Evolutionary conservation across 2,797 vertebrate species (phyloP), one percentile per base, ranked within the genome.

Genomic region (Melanotaenia maccullochi): DNA sequence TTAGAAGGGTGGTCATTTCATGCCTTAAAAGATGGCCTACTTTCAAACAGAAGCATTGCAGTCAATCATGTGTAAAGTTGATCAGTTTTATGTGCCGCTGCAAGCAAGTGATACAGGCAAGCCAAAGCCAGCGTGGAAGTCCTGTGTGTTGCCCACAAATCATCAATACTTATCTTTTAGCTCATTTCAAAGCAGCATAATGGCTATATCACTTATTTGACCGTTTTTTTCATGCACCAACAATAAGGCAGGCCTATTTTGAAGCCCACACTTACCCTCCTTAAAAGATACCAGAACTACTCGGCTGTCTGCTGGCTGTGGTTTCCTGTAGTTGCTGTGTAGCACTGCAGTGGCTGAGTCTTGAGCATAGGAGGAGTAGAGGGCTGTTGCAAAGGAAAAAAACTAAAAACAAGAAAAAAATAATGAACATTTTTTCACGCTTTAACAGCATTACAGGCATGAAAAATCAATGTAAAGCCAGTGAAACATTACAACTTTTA

Each of bases 211-310:
- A 8, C 47, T 38, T 18, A 54, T 67, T 57, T 75, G 24, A 71
- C 24, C 36, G 73, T 83, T 75, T 66, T 25, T 44, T 24, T 70
- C 60, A 73, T 81, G 60, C 66, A 13, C 9, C 38, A 76, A 64
- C 30, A 78, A 65, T 57, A 71, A 80, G 79, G 68, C 76, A 70
- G 44, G 57, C 11, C 5, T 54, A 16, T 38, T 73, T 54, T n/a
- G 18, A 69, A 80, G 61, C 77, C 55, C 68, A 68, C 86, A 86
- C 95, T 95, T 84, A 98, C 98, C 95, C 87, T 97, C 93, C 54
- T n/a, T 95, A 87, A 99, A 99, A 75, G 98, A 99, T 60, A 95
- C 92, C 18, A 96, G 93, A 65, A 99, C 94, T 42, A 95, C 81
- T 72, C 97, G 90, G 85, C 94, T 94, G 0, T 95, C 94, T 0